Evolutionary conservation across 1,140 invertebrate genomes (phyloP).

Genomic region (Drepana arcuata): DNA sequence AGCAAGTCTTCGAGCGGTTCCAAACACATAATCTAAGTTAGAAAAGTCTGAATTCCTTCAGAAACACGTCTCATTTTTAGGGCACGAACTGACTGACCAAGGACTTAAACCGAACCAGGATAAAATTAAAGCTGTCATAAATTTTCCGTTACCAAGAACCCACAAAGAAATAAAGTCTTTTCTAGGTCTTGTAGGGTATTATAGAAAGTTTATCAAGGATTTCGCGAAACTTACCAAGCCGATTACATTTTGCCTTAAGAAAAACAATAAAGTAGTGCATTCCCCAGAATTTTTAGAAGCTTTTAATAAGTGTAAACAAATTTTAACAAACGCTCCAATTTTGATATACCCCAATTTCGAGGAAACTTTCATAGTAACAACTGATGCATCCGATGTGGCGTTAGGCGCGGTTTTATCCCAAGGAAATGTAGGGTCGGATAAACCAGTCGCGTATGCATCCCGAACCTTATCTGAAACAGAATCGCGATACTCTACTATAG

Average conservation of each 20-base stretch:
- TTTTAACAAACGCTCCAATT: not conserved
- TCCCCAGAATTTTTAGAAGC: conserved; percentile 14
- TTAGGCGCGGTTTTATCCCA: conserved; percentile 34
- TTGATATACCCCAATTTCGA: not conserved
- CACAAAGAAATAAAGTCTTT: conserved; percentile 46
- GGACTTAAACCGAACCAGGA: conserved; percentile 47
- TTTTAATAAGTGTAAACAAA: conserved; percentile 16
- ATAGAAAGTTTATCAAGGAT: conserved; percentile 9
- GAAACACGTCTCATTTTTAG: conserved; percentile 55
- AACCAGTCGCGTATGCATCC: conserved; percentile 29
- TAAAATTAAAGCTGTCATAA: conserved; percentile 44
- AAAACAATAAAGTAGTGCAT: conserved; percentile 20
- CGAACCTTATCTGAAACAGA: conserved; percentile 31
- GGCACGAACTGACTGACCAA: conserved; percentile 23
- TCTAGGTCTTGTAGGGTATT: conserved; percentile 29
- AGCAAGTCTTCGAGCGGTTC: conserved; percentile 42
- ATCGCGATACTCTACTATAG: not conserved
- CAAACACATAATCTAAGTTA: conserved; percentile 45
- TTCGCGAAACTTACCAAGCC: conserved; percentile 30
- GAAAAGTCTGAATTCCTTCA: conserved; percentile 64
- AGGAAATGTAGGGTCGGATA: conserved; percentile 23
- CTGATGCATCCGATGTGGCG: not conserved
- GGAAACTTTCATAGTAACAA: not conserved
- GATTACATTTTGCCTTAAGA: conserved; percentile 27
- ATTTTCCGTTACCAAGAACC: conserved; percentile 38